Evolutionary conservation across 2,888 invertebrate genomes (phyloP), one percentile per base, ranked within the genome.

Genomic region (Ophioninae sp.): DNA sequence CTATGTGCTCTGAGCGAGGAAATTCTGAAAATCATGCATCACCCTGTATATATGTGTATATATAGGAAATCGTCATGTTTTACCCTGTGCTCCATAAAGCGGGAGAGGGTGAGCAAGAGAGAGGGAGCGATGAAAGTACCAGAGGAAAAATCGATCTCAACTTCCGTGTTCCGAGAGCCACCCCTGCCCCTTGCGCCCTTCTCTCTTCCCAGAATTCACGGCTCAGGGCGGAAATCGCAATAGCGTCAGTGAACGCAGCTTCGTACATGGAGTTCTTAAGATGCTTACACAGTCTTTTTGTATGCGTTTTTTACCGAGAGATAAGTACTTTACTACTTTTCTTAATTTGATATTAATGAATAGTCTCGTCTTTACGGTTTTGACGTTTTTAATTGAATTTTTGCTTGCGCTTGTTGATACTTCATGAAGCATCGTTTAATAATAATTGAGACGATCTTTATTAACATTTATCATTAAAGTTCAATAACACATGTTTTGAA

Each of bases 111-210:
- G 65, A 78, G 79, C 75, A 64, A 56, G 74, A 79, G 75, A 80
- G 77, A 64, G 70, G 30, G 70, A 70, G 65, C 39, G 76, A 76
- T 76, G 73, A 59, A 75, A 76, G 77, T 77, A 84, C 74, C 74
- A 23, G 65, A 82, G 73, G 81, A 82, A 85, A 82, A 84, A 83
- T 84, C 81, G 84, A 84, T 81, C 76, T 79, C 72, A 76, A 81
- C 81, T 79, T 79, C 81, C 79, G 62, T 68, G 67, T 81, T 78
- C 73, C 57, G 75, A 68, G 73, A 69, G 77, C 56, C 76, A 57
- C 80, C 30, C 37, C 30, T 39, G 61, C 62, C 74, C 56, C 75
- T 23, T 39, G 17, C 20, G 17, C 30, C 41, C 17, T 20, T 57
- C n/a, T 57, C n/a, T 50, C 17, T 20, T 5, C 17, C n/a, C 20